phyloP scores from a whole-genome alignment of 2,113 vertebrate species.

The pig (Sus scrofa) region T2T-Sscrofa CM000826.6:152385501-152386000 shows the following conservation, averaged over 20 bases:
- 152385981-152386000: too few relatives aligned
- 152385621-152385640: neutral
- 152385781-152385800: neutral
- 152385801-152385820: neutral
- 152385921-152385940: too few relatives aligned
- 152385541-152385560: neutral
- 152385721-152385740: too few relatives aligned
- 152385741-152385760: neutral
- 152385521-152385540: too few relatives aligned
- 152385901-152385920: too few relatives aligned
- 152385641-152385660: neutral
- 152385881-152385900: too few relatives aligned
- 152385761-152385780: neutral
- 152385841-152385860: neutral
- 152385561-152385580: neutral
- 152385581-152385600: neutral
- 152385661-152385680: neutral
- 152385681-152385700: neutral
- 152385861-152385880: too few relatives aligned
- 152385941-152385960: too few relatives aligned
- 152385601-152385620: neutral
- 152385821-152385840: rapidly evolving
- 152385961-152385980: too few relatives aligned
- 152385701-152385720: rapidly evolving
- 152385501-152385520: neutral